Evolutionary conservation across 2,113 vertebrate species (phyloP).

Genomic region (Hemichromis elongatus): DNA sequence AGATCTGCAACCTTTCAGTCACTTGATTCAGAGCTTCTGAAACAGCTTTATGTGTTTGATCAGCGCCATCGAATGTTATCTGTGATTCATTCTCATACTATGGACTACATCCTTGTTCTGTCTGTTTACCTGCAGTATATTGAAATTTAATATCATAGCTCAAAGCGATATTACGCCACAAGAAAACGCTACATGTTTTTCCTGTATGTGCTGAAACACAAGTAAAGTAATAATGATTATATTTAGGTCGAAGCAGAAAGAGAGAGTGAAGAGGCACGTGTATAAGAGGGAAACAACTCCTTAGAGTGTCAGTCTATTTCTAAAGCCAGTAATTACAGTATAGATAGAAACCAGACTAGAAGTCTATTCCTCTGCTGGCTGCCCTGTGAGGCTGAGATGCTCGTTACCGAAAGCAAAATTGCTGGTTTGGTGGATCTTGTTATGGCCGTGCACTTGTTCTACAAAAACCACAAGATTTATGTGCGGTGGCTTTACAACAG

Average conservation of each 20-base stretch:
- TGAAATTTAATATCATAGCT: not conserved
- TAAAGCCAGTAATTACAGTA: constrained; percentile 37
- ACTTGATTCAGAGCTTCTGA: not conserved
- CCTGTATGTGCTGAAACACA: not conserved
- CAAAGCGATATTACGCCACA: not conserved
- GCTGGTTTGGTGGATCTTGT: not conserved
- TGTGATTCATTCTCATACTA: not conserved
- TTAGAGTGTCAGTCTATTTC: constrained; percentile 13
- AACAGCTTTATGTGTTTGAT: not conserved
- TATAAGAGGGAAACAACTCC: constrained; percentile 13
- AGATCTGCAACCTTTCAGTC: not conserved
- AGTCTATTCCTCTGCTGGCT: not conserved
- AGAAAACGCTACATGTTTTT: not conserved
- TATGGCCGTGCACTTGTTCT: not conserved
- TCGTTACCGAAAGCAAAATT: not conserved
- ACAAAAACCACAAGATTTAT: not conserved
- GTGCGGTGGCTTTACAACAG: not conserved
- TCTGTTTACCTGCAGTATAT: not conserved
- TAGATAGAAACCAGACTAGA: constrained; percentile 5
- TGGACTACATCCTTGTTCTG: not conserved
- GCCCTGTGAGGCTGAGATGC: not conserved
- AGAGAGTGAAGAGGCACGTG: not conserved
- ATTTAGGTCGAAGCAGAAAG: not conserved
- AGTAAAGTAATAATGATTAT: constrained; percentile 1
- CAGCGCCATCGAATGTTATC: not conserved